These are phyloP conservation scores for Metopia argyrocephala DNA, from an alignment of 2,888 invertebrate species.

Conservation along the genomic window DNA sequence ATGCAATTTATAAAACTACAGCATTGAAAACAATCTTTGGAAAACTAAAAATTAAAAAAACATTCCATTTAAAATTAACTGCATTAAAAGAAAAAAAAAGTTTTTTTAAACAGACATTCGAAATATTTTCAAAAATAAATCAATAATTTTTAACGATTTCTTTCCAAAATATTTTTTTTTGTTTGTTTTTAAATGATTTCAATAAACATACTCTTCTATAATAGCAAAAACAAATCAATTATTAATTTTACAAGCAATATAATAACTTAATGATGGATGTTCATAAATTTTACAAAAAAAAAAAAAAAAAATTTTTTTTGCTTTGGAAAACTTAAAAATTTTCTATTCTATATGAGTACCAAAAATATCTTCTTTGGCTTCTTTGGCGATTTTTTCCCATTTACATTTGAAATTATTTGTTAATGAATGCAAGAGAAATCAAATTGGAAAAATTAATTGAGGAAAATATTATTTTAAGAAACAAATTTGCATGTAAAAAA, in stretches of 20 bases:
- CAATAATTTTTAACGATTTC: not conserved
- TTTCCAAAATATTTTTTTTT: not conserved
- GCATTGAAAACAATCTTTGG: not conserved
- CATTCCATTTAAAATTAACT: constrained; percentile 27
- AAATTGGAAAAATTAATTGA: not conserved
- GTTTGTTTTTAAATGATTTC: constrained; percentile 23
- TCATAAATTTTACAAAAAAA: constrained; percentile 40
- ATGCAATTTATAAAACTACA: constrained; percentile 41
- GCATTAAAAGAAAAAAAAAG: not conserved
- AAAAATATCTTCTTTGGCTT: no score
- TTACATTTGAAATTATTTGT: no score
- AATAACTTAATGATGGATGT: constrained; percentile 62
- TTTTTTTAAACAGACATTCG: constrained; percentile 36
- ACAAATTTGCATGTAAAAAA: not conserved
- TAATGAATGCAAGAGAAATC: no score
- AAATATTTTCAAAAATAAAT: constrained; percentile 21
- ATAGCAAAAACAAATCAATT: constrained; percentile 42
- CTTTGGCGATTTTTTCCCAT: no score
- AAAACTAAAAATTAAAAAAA: constrained; percentile 26
- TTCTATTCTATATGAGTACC: not conserved
- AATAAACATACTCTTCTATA: constrained; percentile 40
- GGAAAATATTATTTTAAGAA: constrained; percentile 11
- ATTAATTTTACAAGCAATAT: constrained; percentile 59
- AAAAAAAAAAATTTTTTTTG: no score
- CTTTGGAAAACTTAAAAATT: not conserved